Base-by-base conservation (phyloP, 2,888 invertebrate genomes). In the Leucoma salicis region DNA sequence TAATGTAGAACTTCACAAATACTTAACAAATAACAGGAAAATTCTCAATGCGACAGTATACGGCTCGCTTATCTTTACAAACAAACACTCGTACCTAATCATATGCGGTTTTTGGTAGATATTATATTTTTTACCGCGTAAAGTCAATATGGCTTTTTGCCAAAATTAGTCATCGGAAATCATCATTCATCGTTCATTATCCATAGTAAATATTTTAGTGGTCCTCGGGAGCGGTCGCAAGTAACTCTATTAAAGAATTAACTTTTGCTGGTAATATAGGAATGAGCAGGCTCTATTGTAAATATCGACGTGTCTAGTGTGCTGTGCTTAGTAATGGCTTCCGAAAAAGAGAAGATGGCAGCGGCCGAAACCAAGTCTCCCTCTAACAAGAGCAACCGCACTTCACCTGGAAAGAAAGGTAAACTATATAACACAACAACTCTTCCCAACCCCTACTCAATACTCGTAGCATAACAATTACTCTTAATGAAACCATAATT, bases 351-450 rank as follows among this genome's bases (percentile, higher is more conserved):
- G 74, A 88, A 87, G 70, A 89, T 89, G 88, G 88, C 87, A 49
- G 77, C 83, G 40, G 78, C 82, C 47, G 87, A 86, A 55, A 62
- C 78, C 54, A 88, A 88, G 70, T 88, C 89, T 50, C 86, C 88
- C 31, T 82, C 84, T 39, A 85, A 83, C 71, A 85, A 79, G 76
- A 82, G 79, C 70, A 89, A 89, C 77, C 84, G 83, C 71, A 79
- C 88, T 41, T 88, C 90, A 46, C 90, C 89, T 12, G 88, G 82
- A 52, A 90, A 90, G 66, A 90, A 90, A 88, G 90, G 90, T 90
- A 82, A 70, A 51, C 58, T n/a, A n/a, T n/a, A n/a, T n/a, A n/a
- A n/a, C n/a, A n/a, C n/a, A n/a, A n/a, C n/a, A n/a, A n/a, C n/a
- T n/a, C n/a, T n/a, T n/a, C n/a, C n/a, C n/a, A n/a, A n/a, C n/a